Base-by-base conservation (phyloP, 2,888 invertebrate species). In the Agrotis clavis region DNA sequence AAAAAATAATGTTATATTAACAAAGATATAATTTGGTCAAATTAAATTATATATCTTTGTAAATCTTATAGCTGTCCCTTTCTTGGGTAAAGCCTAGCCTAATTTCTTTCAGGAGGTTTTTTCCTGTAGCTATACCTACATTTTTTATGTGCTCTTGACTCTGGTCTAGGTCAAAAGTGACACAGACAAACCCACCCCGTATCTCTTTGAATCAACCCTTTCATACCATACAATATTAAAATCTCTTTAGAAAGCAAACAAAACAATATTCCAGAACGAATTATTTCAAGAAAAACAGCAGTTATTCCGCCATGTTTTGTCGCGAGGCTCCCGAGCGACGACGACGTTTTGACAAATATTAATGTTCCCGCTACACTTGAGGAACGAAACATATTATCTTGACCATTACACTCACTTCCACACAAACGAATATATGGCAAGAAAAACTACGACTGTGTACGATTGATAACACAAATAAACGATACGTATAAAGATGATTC, bases 341-440 rank as follows among this genome's bases (percentile, higher is more conserved):
- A 87, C 88, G 87, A 87, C 89, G 78, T 88, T 90, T 90, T 90
- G 91, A 91, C 90, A 89, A 89, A 88, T 91, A 91, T 90, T 90
- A 91, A 91, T 91, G 91, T 88, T 74, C 78, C 74, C 68, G 65
- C 84, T 80, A 82, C 82, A 83, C 82, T 83, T 66, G 81, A 88
- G 74, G 85, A 84, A 87, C 85, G 81, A 71, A 79, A 85, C 81
- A 82, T 81, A 90, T 90, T 89, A 90, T 88, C 87, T 88, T 88
- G 88, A 88, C 88, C 89, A 89, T 90, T 90, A 90, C 89, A 86
- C 88, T 81, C 85, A 78, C 80, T 87, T 85, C 83, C 80, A 85
- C 78, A 75, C 76, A 77, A 78, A 81, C 78, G 81, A 76, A 82
- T 85, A 81, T 65, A 71, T 66, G 72, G 69, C 59, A 71, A 83